Conservation (phyloP, 2,797 vertebrate genomes). For the Ctenochaetus hawaiiensis region DNA sequence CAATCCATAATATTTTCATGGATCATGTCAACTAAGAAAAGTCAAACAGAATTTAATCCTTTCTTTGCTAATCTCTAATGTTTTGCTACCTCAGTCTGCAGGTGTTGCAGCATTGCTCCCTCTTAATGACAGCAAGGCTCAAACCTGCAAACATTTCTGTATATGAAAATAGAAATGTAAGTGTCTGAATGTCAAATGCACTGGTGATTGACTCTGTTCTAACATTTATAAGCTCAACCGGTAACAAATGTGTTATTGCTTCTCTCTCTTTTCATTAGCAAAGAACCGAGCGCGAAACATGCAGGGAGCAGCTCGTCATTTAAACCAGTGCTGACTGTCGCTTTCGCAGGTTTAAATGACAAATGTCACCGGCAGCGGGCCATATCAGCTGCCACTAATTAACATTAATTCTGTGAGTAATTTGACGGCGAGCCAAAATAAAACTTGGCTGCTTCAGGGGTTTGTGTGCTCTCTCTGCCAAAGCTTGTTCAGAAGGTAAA, state of each 20-base stretch:
- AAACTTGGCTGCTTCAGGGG: neutral
- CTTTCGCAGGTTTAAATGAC: neutral
- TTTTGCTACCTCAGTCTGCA: neutral
- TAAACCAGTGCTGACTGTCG: neutral
- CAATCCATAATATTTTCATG: too few species aligned
- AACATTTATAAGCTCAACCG: neutral
- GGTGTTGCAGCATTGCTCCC: neutral
- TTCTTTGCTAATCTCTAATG: neutral
- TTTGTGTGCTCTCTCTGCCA: neutral
- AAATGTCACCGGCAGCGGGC: neutral
- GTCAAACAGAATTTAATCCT: neutral
- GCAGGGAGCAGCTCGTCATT: conserved; percentile 1
- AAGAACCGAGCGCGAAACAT: neutral
- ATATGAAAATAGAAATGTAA: neutral
- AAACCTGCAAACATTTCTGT: neutral
- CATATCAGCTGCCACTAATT: neutral
- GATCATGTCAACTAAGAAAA: neutral
- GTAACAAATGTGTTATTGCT: neutral
- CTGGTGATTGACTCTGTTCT: neutral
- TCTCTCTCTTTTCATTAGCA: neutral
- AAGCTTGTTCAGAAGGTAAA: neutral
- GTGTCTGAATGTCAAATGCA: neutral
- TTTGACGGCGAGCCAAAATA: neutral
- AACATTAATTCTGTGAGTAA: neutral
- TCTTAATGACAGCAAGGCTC: neutral